A percentile compares a stretch with the other conserved stretches of the same genome.
These are phyloP conservation scores for Cydia amplana DNA, from an alignment of 1,140 invertebrate species.

Conservation along the genomic window DNA sequence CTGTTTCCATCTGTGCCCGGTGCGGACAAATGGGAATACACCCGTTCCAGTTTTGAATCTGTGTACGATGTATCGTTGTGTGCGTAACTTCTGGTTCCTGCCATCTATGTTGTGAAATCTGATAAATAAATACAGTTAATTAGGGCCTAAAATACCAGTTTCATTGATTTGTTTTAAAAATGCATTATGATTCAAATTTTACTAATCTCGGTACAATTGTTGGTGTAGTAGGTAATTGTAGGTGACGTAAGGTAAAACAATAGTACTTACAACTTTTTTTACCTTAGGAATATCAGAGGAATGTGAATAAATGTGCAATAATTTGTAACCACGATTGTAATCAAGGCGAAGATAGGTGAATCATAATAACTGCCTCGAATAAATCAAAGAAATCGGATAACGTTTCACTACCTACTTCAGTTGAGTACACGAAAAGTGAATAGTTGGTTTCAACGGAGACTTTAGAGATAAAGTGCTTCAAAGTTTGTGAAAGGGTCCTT, in stretches of 20 bases:
- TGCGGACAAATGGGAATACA: too few relatives aligned
- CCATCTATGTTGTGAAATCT: too few relatives aligned
- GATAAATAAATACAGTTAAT: too few relatives aligned
- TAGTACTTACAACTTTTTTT: background rate
- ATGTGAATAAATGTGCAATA: background rate
- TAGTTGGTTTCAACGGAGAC: background rate
- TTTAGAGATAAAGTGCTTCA: background rate
- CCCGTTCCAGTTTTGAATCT: too few relatives aligned
- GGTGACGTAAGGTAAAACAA: too few relatives aligned
- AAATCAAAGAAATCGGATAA: constrained; percentile 20
- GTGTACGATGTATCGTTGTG: too few relatives aligned
- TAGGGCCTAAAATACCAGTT: too few relatives aligned
- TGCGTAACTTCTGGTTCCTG: too few relatives aligned
- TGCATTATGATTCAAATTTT: too few relatives aligned
- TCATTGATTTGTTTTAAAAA: too few relatives aligned
- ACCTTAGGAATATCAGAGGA: background rate
- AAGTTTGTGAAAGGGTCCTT: constrained; percentile 19
- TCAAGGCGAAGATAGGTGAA: background rate
- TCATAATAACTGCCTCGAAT: constrained; percentile 4
- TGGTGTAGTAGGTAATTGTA: background rate
- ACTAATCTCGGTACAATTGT: too few relatives aligned
- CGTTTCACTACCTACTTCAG: constrained; percentile 11
- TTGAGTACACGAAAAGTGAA: constrained; percentile 12
- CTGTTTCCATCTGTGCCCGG: too few relatives aligned
- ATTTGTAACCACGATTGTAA: background rate